Evolutionary conservation across 2,113 vertebrate species (phyloP), one percentile per base, ranked within the genome.

Genomic region (Phrynocephalus versicolor): DNA sequence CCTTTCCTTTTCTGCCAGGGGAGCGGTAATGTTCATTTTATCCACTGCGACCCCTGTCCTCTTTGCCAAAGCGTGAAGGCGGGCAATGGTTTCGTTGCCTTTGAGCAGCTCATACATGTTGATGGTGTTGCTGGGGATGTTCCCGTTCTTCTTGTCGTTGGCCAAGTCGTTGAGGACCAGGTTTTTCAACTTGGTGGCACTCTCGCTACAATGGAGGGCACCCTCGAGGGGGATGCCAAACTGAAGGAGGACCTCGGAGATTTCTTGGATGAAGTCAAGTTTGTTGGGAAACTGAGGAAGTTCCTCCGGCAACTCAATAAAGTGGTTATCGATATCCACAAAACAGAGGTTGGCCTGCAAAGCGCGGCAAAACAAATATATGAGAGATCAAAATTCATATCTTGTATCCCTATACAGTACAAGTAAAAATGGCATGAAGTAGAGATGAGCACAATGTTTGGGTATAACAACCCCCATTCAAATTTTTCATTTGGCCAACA

Each of bases 321-420:
- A 97, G 91, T 98, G 97, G 96, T 98, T 98, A 91, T 99, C 98
- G 1, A 99, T 97, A 92, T 99, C 98, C 81, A 99, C 98, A 70
- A 99, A 99, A 86, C 98, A 99, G 89, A 99, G 94, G 90, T 99
- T 99, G 71, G 98, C 98, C 98, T 99, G 94, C 73, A 85, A 94
- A 6, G 87, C n/a, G 89, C 90, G 39, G 21, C 3, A 82, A 1
- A 5, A 6, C 27, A n/a, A 88, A 45, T 0, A 67, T 64, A 6
- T 1, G 33, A n/a, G 30, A 39, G 55, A 64, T 51, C 12, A 35
- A 14, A 21, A 39, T 89, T 6, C 72, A 71, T 30, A 83, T 45
- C 0, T 33, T 67, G 0, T 78, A 82, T 21, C 6, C 16, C 39
- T 0, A 73, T 16, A 51, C 8, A 25, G 35, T 51, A 51, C 45